Evolutionary conservation across 1,140 invertebrate species (phyloP), one percentile per base, ranked within the genome.

Genomic region (Drosophila murphyi): DNA sequence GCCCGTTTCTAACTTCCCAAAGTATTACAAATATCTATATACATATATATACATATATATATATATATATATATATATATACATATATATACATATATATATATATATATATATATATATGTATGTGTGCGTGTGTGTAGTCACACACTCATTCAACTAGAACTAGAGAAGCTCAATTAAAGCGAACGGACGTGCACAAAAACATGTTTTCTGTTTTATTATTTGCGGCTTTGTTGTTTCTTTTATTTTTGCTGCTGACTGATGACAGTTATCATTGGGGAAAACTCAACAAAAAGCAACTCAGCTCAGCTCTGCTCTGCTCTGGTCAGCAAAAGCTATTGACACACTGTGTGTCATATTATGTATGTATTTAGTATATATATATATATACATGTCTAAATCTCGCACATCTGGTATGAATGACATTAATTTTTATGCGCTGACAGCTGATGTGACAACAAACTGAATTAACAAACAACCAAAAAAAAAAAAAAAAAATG

Each of bases 201-300:
- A 71, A 71, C 72, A 72, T 71, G 72, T 75, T 75, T 73, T 75
- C 43, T 69, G 50, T 71, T 75, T 63, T 75, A 57, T 70, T 68
- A 69, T 47, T 28, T 47, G 43, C 48, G 32, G 3, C 35, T 45
- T 41, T 64, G 8, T 56, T 56, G 41, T 34, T 65, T 20, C 6
- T 56, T 8, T 7, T 69, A n/a, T 54, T 64, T 41, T 37, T 39
- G 45, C 34, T 37, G 43, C 32, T 39, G 12, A 39, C 28, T 43
- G 69, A 56, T 65, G 69, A 72, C 69, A 72, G 61, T 72, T 72
- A 72, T 72, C 50, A 57, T 51, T 63, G 51, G 68, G 59, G 56
- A 62, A 71, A 71, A 71, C 60, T 63, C 60, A 63, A 61, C 28
- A 20, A 20, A 20, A 20, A 20, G 20, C 20, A 20, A 20, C 20